Percentiles rank a stretch among this genome's conserved stretches.
phyloP scores from a whole-genome alignment of 1,140 invertebrate genomes.

The Drosophila kanapiae region DNA sequence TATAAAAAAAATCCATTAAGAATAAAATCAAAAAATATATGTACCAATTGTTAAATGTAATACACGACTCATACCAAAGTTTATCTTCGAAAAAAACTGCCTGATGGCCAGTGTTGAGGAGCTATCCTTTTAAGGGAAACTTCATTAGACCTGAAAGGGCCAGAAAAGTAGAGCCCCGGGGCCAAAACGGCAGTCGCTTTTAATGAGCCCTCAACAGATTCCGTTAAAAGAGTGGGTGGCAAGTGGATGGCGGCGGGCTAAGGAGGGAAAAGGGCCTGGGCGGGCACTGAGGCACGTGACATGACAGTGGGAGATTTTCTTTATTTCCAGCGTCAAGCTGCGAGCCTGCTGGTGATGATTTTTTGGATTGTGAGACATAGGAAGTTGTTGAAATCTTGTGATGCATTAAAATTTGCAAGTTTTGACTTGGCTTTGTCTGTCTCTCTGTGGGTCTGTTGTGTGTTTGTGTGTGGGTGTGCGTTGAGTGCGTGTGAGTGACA shows the following conservation, averaged over 20 bases:
- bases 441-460: background rate
- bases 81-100: background rate
- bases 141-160: conserved; percentile 54
- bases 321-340: conserved; percentile 44
- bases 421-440: conserved; percentile 64
- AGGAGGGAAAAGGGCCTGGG: background rate
- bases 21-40: too few relatives aligned
- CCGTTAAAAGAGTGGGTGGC: background rate
- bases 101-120: conserved; percentile 11
- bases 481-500: conserved; percentile 55
- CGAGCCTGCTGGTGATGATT: conserved; percentile 59
- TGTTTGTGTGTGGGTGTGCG: conserved; percentile 6
- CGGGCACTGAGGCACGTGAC: conserved; percentile 37
- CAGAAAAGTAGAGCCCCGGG: conserved; percentile 1
- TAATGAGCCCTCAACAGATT: conserved; percentile 64
- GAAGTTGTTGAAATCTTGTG: conserved; percentile 74
- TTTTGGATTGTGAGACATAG: conserved; percentile 48
- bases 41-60: too few relatives aligned
- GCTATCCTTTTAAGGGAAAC: conserved; percentile 41
- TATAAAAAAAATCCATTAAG: too few relatives aligned
- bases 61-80: background rate
- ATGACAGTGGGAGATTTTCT: conserved; percentile 51
- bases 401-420: conserved; percentile 82
- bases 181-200: conserved; percentile 49
- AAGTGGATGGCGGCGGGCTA: background rate